Conservation (phyloP, 2,888 invertebrate species). For the Napeogenes sylphis region DNA sequence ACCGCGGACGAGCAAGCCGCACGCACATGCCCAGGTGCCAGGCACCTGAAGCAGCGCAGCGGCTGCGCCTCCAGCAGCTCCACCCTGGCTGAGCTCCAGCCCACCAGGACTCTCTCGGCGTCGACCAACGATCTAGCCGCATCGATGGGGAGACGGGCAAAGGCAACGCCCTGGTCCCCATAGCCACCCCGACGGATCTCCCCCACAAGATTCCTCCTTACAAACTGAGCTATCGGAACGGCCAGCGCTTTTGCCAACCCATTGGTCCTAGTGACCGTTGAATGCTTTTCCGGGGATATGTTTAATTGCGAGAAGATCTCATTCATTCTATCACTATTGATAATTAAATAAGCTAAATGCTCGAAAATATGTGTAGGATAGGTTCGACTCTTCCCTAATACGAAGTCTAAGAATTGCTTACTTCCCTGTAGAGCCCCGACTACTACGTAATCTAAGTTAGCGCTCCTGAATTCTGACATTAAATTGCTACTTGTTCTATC, state of each 20-base stretch:
- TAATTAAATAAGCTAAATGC: not conserved
- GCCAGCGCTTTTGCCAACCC: not conserved
- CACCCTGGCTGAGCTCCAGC: too few species aligned
- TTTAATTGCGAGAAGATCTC: not conserved
- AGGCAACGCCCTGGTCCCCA: too few species aligned
- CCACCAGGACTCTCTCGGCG: too few species aligned
- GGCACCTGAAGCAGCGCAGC: too few species aligned
- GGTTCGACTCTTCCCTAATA: not conserved
- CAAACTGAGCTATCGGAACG: too few species aligned
- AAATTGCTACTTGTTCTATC: not conserved
- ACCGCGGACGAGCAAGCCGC: too few species aligned
- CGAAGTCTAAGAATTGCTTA: not conserved
- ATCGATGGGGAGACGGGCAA: too few species aligned
- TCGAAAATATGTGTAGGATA: not conserved
- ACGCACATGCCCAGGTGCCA: too few species aligned
- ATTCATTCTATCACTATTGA: not conserved
- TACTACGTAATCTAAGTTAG: not conserved
- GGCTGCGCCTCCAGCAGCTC: too few species aligned
- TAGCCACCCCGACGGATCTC: too few species aligned
- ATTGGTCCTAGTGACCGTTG: not conserved
- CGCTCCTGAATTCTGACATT: not conserved
- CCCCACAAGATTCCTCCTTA: too few species aligned
- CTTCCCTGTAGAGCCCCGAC: not conserved
- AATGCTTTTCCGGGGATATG: not conserved
- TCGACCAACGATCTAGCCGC: too few species aligned